A percentile compares a stretch with the other conserved stretches of the same genome.
phyloP scores from a whole-genome alignment of 1,140 invertebrate genomes.

The Gryllus bimaculatus region DNA sequence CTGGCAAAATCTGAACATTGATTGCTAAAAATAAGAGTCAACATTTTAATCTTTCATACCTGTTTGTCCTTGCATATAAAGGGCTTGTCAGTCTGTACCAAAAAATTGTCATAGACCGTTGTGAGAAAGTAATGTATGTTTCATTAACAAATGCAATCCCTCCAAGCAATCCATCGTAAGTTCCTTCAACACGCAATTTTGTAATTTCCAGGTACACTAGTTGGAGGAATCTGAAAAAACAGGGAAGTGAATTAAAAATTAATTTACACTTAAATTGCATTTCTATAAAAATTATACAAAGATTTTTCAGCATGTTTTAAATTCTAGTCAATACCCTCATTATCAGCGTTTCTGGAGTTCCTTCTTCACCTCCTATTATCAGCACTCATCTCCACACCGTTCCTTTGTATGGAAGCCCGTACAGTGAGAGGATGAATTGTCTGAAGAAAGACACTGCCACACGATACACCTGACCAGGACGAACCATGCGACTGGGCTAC shows the following conservation, averaged over 20 bases:
- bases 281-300: no score
- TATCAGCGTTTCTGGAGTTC: constrained; percentile 71
- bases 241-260: neutral
- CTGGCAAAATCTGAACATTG: no score
- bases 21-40: no score
- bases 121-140: constrained; percentile 67
- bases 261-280: no score
- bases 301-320: no score
- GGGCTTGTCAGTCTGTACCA: constrained; percentile 91
- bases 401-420: constrained; percentile 70
- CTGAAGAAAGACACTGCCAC: constrained; percentile 66
- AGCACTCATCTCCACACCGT: constrained; percentile 76
- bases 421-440: constrained; percentile 64
- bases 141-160: constrained; percentile 79
- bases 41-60: constrained; percentile 31
- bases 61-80: constrained; percentile 88
- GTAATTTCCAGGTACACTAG: constrained; percentile 70
- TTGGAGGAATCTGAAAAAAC: constrained; percentile 62
- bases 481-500: constrained; percentile 74
- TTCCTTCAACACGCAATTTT: constrained; percentile 79
- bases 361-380: constrained; percentile 63
- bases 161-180: constrained; percentile 71
- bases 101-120: constrained; percentile 89
- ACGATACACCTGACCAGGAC: constrained; percentile 77
- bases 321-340: constrained; percentile 48